Percentiles rank a stretch among this genome's conserved stretches.
Conservation (phyloP, 2,113 vertebrate species). For the Apeltes quadracus region DNA sequence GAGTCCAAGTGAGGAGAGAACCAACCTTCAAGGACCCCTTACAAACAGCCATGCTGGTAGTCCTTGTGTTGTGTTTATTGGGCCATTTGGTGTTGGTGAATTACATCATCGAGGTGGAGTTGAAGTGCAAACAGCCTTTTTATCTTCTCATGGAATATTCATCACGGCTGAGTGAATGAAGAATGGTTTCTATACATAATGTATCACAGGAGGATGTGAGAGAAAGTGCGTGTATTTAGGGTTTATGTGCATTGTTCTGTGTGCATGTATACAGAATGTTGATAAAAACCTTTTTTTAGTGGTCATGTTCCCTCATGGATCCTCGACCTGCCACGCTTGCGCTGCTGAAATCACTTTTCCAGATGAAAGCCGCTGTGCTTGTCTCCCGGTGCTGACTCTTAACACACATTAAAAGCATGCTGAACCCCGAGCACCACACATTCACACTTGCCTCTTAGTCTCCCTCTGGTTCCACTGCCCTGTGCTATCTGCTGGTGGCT, state of each 20-base stretch:
- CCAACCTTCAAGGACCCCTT: neutral
- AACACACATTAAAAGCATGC: slow-evolving; percentile 35
- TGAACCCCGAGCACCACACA: slow-evolving; percentile 30
- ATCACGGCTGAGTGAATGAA: slow-evolving; percentile 41
- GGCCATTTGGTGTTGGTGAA: slow-evolving; percentile 33
- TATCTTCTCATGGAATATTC: slow-evolving; percentile 57
- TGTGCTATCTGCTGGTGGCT: slow-evolving; percentile 32
- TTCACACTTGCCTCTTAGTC: slow-evolving; percentile 33
- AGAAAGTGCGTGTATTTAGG: neutral
- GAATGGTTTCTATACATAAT: slow-evolving; percentile 40
- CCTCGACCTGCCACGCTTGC: neutral
- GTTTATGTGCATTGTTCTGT: neutral
- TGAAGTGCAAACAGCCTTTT: slow-evolving; percentile 28
- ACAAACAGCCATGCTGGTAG: neutral
- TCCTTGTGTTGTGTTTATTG: slow-evolving; percentile 17
- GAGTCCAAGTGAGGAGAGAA: slow-evolving; percentile 16
- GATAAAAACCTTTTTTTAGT: neutral
- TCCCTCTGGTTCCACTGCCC: slow-evolving; percentile 19
- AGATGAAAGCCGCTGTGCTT: slow-evolving; percentile 44
- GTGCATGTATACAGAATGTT: neutral
- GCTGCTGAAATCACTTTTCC: slow-evolving; percentile 28
- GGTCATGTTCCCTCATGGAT: slow-evolving; percentile 6
- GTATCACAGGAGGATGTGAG: slow-evolving; percentile 24
- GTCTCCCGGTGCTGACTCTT: slow-evolving; percentile 46
- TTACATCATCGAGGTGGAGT: slow-evolving; percentile 53